Percentiles rank a stretch among this genome's conserved stretches.
Conservation (phyloP, 2,888 invertebrate genomes). For the Microctonus brassicae region DNA sequence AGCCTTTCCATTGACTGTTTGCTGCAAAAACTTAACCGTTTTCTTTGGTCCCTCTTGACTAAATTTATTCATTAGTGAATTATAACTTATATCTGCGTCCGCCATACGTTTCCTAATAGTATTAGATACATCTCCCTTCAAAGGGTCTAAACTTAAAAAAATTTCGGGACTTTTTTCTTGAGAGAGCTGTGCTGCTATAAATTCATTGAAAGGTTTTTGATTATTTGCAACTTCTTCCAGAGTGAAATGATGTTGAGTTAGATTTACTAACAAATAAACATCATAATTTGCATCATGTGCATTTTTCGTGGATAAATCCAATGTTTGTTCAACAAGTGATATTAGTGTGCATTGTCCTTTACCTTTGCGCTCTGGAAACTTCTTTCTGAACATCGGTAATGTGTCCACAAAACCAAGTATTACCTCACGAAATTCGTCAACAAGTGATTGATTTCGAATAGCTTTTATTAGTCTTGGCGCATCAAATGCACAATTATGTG, state of each 20-base stretch:
- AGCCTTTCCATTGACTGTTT: too few species aligned
- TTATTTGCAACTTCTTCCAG: too few species aligned
- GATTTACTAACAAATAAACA: not conserved
- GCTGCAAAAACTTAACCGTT: too few species aligned
- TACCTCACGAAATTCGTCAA: not conserved
- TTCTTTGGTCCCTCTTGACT: too few species aligned
- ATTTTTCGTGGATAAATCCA: not conserved
- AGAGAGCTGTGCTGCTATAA: too few species aligned
- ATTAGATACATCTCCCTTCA: too few species aligned
- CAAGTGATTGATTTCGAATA: not conserved
- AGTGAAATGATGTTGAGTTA: not conserved
- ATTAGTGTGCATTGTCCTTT: not conserved
- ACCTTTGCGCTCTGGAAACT: not conserved
- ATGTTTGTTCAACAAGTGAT: not conserved
- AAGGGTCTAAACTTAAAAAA: too few species aligned
- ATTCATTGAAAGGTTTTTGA: too few species aligned
- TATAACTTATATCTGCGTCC: too few species aligned
- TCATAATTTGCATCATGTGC: not conserved
- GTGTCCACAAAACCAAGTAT: not conserved
- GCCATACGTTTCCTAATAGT: too few species aligned
- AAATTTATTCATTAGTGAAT: too few species aligned
- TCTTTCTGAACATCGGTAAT: not conserved
- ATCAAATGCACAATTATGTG: conserved; percentile 8
- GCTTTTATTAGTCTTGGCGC: not conserved
- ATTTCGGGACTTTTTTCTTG: too few species aligned